phyloP scores from a whole-genome alignment of 2,113 vertebrate species.

The Microtus richardsoni region DNA sequence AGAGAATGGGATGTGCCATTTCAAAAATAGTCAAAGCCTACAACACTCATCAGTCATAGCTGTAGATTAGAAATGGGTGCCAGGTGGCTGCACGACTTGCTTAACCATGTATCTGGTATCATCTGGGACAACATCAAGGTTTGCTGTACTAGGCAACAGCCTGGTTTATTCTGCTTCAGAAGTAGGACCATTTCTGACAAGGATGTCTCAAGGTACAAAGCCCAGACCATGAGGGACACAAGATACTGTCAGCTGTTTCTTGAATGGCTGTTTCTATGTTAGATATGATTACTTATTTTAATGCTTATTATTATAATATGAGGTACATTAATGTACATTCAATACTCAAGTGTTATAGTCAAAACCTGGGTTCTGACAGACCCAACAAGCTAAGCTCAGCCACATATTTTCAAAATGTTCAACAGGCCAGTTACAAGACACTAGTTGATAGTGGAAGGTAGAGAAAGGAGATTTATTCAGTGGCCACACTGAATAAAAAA shows the following conservation, averaged over 20 bases:
- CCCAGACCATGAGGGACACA: not conserved
- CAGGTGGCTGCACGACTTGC: conserved; percentile 52
- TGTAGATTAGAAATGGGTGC: not conserved
- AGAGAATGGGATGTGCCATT: conserved; percentile 49
- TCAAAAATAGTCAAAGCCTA: conserved; percentile 59
- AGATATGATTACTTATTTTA: not conserved
- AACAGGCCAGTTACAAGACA: not conserved
- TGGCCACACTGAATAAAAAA: not conserved
- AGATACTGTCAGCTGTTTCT: not conserved
- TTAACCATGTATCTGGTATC: not conserved
- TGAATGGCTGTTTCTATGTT: not conserved
- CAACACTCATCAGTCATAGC: conserved; percentile 42
- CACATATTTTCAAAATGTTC: too few species aligned
- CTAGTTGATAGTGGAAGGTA: not conserved
- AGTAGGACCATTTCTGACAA: not conserved
- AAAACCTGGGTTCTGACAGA: not conserved
- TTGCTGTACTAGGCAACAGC: not conserved
- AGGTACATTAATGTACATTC: not conserved
- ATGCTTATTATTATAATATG: not conserved
- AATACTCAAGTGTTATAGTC: not conserved
- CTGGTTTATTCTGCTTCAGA: conserved; percentile 55
- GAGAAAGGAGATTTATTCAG: not conserved
- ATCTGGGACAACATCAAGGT: not conserved
- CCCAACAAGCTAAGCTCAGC: not conserved
- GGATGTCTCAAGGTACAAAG: not conserved